Evolutionary conservation across 2,797 vertebrate species (phyloP).

Genomic region (Dromococcyx pavoninus): DNA sequence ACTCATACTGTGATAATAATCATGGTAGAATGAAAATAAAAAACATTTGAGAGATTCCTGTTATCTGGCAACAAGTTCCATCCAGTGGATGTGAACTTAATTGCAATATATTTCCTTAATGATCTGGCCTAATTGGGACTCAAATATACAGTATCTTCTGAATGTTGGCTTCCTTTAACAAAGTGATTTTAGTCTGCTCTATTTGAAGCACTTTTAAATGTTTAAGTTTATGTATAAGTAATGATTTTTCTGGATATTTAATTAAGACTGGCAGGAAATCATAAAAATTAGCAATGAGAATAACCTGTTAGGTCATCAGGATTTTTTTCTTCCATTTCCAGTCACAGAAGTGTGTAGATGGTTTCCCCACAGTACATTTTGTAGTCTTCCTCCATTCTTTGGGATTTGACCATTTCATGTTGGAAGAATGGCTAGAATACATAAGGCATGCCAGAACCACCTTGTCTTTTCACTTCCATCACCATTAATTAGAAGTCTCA

Average conservation of each 20-base stretch:
- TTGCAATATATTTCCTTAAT: slow-evolving; percentile 72
- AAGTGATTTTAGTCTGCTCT: slow-evolving; percentile 33
- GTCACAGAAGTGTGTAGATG: neutral
- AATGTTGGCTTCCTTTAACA: slow-evolving; percentile 21
- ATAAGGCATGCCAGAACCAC: neutral
- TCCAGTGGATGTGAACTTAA: slow-evolving; percentile 65
- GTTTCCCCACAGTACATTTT: neutral
- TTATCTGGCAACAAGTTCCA: slow-evolving; percentile 68
- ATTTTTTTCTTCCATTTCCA: neutral
- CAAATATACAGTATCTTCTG: slow-evolving; percentile 30
- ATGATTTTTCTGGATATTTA: slow-evolving; percentile 60
- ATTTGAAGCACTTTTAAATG: slow-evolving; percentile 50
- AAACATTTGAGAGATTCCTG: slow-evolving; percentile 46
- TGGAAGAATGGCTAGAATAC: neutral
- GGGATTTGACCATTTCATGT: neutral
- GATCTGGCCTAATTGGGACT: slow-evolving; percentile 61
- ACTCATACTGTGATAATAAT: slow-evolving; percentile 63
- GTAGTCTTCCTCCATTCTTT: neutral
- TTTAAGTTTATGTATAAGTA: slow-evolving; percentile 44
- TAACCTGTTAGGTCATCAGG: neutral
- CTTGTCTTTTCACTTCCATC: neutral
- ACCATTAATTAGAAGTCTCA: neutral
- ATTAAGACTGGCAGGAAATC: neutral
- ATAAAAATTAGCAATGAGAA: neutral
- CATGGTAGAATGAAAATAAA: slow-evolving; percentile 52